Evolutionary conservation across 2,888 invertebrate genomes (phyloP), one percentile per base, ranked within the genome.

Genomic region (Eristalis intricaria): DNA sequence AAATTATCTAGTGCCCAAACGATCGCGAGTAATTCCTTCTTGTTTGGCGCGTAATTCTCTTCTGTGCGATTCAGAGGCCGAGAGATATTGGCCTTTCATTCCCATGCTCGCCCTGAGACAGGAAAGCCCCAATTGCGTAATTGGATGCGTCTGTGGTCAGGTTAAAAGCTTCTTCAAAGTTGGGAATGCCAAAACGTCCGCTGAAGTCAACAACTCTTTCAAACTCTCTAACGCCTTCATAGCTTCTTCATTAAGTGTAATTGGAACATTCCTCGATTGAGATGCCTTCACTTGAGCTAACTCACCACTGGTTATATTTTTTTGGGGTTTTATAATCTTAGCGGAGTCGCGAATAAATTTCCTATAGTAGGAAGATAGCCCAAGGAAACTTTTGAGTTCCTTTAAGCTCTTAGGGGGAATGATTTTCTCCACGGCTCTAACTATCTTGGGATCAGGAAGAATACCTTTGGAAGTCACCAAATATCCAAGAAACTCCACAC

Each of bases 401-500:
- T 89, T 89, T 7, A 86, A 32, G 29, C 60, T 89, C n/a, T 50
- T 58, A 7, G 88, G 84, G 13, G 65, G 56, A 7, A 74, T 76
- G 13, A 88, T 73, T 19, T 63, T 43, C 10, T 50, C 35, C 10
- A 86, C 82, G 7, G 85, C 79, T 23, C 23, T 13, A 5, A 84
- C 43, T 58, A 79, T 89, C 0, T 56, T 60, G 1, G 61, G 22
- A 35, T 86, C 68, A 8, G 89, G 78, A 56, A 71, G 76, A 56
- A 88, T 82, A 8, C 89, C 89, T 22, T 79, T 60, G 26, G 58
- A 29, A 10, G 84, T 84, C 2, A 89, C 71, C 4, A 85, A 35
- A 40, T 84, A 71, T 5, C 88, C 88, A 11, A 86, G 38, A 58
- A 89, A 86, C 38, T 89, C 87, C 1, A 84, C 87, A 75, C 71